Conservation (phyloP, 2,888 invertebrate species). For the Hirtodrosophila cameraria region DNA sequence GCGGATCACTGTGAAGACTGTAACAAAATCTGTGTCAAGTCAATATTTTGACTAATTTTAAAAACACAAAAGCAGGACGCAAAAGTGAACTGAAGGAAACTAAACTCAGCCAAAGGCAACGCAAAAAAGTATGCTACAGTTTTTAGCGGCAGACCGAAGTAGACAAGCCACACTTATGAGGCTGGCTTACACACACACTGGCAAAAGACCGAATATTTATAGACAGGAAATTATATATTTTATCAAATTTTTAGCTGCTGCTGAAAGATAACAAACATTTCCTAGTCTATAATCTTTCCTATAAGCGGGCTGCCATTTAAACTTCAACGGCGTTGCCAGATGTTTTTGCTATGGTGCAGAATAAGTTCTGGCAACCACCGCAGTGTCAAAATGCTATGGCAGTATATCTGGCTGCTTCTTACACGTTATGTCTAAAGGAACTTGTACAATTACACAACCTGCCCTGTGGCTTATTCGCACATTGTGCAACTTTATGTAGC, state of each 20-base stretch:
- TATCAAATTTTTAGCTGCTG: too few species aligned
- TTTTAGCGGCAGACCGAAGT: slow-evolving; percentile 28
- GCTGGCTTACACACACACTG: not conserved
- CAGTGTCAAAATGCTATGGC: too few species aligned
- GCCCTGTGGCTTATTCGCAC: slow-evolving; percentile 52
- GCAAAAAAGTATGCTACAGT: slow-evolving; percentile 56
- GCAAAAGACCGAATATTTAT: slow-evolving; percentile 7
- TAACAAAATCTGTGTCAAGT: slow-evolving; percentile 66
- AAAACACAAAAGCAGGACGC: slow-evolving; percentile 45
- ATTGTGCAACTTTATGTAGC: slow-evolving; percentile 76
- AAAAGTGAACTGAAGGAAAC: slow-evolving; percentile 4
- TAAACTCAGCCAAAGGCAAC: slow-evolving; percentile 19
- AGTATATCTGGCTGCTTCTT: too few species aligned
- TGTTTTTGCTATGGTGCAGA: too few species aligned
- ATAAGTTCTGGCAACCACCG: too few species aligned
- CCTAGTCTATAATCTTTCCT: too few species aligned
- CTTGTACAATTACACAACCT: too few species aligned
- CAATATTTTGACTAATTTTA: slow-evolving; percentile 77
- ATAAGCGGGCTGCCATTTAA: too few species aligned
- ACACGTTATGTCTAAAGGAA: too few species aligned
- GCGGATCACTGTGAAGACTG: slow-evolving; percentile 25
- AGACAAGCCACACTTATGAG: slow-evolving; percentile 17
- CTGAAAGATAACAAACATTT: too few species aligned
- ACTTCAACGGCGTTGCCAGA: too few species aligned
- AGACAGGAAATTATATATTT: too few species aligned